Evolutionary conservation across 2,113 vertebrate genomes (phyloP).

Genomic region (Crotalus tigris): DNA sequence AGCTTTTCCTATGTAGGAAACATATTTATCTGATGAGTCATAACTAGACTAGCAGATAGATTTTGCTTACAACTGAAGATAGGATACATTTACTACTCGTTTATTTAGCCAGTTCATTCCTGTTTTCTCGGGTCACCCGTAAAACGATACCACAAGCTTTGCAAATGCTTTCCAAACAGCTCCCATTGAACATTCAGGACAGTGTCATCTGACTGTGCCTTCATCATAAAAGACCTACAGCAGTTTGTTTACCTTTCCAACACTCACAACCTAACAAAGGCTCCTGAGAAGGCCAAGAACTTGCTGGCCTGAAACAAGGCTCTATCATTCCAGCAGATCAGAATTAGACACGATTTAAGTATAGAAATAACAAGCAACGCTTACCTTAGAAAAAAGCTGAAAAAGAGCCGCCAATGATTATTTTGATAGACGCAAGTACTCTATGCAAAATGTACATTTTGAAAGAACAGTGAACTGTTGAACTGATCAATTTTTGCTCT

Average conservation of each 20-base stretch:
- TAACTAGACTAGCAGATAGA: conserved; percentile 33
- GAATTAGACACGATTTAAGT: conserved; percentile 30
- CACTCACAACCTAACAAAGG: conserved; percentile 61
- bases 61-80: conserved; percentile 26
- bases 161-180: conserved; percentile 51
- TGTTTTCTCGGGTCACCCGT: conserved; percentile 65
- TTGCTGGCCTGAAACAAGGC: conserved; percentile 51
- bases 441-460: neutral
- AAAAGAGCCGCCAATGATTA: neutral
- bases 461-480: conserved; percentile 15
- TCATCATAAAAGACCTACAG: conserved; percentile 82
- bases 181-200: conserved; percentile 62
- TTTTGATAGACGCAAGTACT: conserved; percentile 16
- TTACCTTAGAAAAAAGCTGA: neutral
- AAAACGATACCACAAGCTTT: conserved; percentile 71
- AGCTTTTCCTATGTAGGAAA: conserved; percentile 26
- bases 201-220: conserved; percentile 70
- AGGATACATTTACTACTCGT: conserved; percentile 46
- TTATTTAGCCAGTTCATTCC: conserved; percentile 50
- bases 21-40: conserved; percentile 13
- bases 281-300: conserved; percentile 63
- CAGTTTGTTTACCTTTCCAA: conserved; percentile 82
- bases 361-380: neutral
- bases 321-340: conserved; percentile 37
- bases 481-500: conserved; percentile 42